Percentiles rank a stretch among this genome's conserved stretches.
phyloP scores from a whole-genome alignment of 2,888 invertebrate genomes.

The Andricus curvator region DNA sequence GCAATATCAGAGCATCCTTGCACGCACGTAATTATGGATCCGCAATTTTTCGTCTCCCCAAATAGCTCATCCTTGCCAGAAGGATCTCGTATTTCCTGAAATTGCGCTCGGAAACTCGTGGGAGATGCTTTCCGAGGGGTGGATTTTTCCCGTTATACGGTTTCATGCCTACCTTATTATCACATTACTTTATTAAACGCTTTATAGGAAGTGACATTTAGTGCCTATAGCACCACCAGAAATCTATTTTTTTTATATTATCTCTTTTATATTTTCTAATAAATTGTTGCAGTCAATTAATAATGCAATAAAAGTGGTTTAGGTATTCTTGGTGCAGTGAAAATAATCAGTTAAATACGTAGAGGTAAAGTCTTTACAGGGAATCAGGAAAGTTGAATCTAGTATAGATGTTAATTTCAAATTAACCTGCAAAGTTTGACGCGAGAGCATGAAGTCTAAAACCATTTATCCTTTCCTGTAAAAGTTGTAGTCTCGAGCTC shows the following conservation, averaged over 20 bases:
- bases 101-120: background rate
- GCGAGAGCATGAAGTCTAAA: too few species aligned
- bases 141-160: background rate
- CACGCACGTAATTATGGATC: slow-evolving; percentile 5
- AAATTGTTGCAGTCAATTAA: background rate
- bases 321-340: too few species aligned
- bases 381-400: too few species aligned
- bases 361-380: too few species aligned
- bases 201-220: background rate
- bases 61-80: background rate
- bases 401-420: too few species aligned
- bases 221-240: background rate
- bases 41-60: background rate
- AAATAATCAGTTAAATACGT: too few species aligned
- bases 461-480: too few species aligned
- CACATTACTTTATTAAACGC: slow-evolving; percentile 1
- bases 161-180: slow-evolving; percentile 1
- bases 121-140: background rate
- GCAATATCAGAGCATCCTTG: background rate
- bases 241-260: background rate
- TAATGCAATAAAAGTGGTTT: background rate
- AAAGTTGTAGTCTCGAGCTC: too few species aligned
- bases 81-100: slow-evolving; percentile 15
- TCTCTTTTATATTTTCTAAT: background rate
- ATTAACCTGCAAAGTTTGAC: too few species aligned